These are phyloP conservation scores for Holothuria leucospilota DNA, from an alignment of 53 echinoderm and acorn worm species.

Conservation along the genomic window DNA sequence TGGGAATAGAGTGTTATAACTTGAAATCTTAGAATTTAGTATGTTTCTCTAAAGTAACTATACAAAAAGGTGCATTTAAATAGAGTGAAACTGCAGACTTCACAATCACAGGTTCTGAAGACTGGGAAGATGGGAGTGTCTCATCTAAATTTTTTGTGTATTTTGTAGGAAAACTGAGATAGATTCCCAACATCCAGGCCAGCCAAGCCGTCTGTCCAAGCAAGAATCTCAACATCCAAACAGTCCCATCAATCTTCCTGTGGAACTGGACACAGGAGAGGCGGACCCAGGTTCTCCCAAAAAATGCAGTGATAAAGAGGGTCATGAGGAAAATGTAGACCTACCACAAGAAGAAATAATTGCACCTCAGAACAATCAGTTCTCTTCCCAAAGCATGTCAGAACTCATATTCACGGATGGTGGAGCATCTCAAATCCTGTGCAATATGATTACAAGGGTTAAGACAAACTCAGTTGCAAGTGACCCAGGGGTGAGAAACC, in stretches of 20 bases:
- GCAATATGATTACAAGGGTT: constrained; percentile 83
- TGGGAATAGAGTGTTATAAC: no score
- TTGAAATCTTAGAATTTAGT: no score
- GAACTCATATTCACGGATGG: constrained; percentile 76
- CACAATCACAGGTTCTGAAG: no score
- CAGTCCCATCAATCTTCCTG: not conserved
- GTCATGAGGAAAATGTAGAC: constrained; percentile 36
- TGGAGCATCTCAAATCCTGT: constrained; percentile 76
- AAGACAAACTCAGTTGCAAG: constrained; percentile 50
- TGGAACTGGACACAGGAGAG: constrained; percentile 15
- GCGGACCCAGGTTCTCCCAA: constrained; percentile 32
- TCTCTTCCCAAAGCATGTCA: constrained; percentile 68
- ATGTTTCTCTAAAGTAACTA: no score
- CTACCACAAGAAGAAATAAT: not conserved
- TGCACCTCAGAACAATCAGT: constrained; percentile 21
- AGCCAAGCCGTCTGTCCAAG: not conserved
- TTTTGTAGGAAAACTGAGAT: constrained; percentile 22
- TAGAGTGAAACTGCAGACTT: no score
- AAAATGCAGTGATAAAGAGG: not conserved
- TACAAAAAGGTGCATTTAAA: no score
- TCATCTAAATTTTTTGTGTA: not conserved
- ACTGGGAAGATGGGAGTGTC: no score
- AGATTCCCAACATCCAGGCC: constrained; percentile 17
- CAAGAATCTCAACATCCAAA: not conserved
- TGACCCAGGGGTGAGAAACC: not conserved